Evolutionary conservation across 2,888 invertebrate species (phyloP).

Genomic region (Venustoraphidia nigricollis): DNA sequence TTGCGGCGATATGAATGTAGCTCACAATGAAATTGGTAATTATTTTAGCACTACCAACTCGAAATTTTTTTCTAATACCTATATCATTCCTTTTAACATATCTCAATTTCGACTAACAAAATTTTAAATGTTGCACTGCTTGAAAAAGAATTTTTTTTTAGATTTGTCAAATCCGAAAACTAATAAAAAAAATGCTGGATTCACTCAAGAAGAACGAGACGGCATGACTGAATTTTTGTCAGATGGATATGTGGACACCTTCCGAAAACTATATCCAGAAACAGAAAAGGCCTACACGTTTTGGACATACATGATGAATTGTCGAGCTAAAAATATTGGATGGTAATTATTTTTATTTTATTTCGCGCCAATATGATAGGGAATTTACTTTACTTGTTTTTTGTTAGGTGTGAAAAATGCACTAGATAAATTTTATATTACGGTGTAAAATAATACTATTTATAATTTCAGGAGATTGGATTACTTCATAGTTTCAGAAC

Average conservation of each 20-base stretch:
- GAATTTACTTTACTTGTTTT: not conserved
- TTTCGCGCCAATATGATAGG: not conserved
- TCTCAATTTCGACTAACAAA: not conserved
- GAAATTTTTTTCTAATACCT: not conserved
- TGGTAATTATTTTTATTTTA: conserved; percentile 45
- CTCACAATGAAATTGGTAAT: conserved; percentile 82
- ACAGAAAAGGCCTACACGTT: conserved; percentile 73
- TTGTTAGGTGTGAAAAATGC: not conserved
- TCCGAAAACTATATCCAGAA: conserved; percentile 73
- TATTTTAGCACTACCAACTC: not conserved
- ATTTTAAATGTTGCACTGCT: not conserved
- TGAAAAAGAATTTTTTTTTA: conserved; percentile 20
- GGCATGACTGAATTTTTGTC: conserved; percentile 73
- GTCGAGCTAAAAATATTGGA: conserved; percentile 81
- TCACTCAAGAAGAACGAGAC: conserved; percentile 85
- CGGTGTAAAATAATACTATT: no score
- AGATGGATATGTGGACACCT: conserved; percentile 79
- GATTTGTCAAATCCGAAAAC: conserved; percentile 90
- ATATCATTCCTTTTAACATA: not conserved
- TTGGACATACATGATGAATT: conserved; percentile 87
- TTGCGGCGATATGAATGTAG: conserved; percentile 95
- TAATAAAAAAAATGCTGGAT: conserved; percentile 88
- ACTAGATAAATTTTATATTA: no score
- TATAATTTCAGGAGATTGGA: conserved; percentile 70
- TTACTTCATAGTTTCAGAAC: conserved; percentile 82